Conservation (phyloP, 2,113 vertebrate genomes). For the Vulpes lagopus region DNA sequence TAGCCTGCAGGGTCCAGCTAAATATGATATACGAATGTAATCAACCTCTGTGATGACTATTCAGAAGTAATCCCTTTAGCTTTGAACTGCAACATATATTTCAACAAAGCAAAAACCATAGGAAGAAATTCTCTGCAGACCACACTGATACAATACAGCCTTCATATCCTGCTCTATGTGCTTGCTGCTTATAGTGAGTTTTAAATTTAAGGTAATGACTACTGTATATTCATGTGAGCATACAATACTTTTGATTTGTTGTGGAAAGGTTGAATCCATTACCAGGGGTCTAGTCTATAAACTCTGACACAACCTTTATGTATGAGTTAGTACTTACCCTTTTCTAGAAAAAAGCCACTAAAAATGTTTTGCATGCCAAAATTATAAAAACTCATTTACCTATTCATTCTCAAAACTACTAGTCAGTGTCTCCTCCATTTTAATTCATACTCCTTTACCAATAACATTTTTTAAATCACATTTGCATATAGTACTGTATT, state of each 20-base stretch:
- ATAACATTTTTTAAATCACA: neutral
- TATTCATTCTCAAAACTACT: slow-evolving; percentile 78
- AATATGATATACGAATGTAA: slow-evolving; percentile 95
- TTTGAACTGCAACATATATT: slow-evolving; percentile 92
- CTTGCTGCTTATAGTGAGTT: slow-evolving; percentile 86
- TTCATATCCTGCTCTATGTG: slow-evolving; percentile 84
- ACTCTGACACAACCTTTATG: slow-evolving; percentile 88
- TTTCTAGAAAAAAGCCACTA: slow-evolving; percentile 84
- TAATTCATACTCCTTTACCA: neutral
- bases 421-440: slow-evolving; percentile 65
- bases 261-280: slow-evolving; percentile 88
- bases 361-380: slow-evolving; percentile 86
- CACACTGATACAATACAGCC: slow-evolving; percentile 89
- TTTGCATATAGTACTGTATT: neutral
- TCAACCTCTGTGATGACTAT: slow-evolving; percentile 95
- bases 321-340: slow-evolving; percentile 86
- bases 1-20: slow-evolving; percentile 94
- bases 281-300: slow-evolving; percentile 89
- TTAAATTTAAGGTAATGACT: slow-evolving; percentile 92
- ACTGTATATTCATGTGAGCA: slow-evolving; percentile 91
- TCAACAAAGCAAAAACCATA: slow-evolving; percentile 88
- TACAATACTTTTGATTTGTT: slow-evolving; percentile 91
- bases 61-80: slow-evolving; percentile 93
- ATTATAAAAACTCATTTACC: slow-evolving; percentile 86
- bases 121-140: slow-evolving; percentile 91